Evolutionary conservation across 2,888 invertebrate genomes (phyloP).

Genomic region (Hesperia comma): DNA sequence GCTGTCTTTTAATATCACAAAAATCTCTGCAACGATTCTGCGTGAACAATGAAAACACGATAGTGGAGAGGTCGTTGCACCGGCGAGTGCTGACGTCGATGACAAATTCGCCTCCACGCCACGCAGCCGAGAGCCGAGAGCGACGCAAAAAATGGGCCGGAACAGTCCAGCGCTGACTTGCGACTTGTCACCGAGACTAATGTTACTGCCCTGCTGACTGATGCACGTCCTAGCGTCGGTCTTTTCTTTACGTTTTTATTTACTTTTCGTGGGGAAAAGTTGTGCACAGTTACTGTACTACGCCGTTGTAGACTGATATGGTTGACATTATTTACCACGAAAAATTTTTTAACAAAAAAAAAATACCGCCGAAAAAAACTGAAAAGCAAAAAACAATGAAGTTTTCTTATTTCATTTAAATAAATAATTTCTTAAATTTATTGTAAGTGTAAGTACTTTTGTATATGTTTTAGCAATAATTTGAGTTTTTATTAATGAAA

Average conservation of each 20-base stretch:
- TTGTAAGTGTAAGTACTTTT: too few relatives aligned
- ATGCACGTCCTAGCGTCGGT: slow-evolving; percentile 3
- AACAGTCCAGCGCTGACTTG: slow-evolving; percentile 4
- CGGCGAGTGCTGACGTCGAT: slow-evolving; percentile 8
- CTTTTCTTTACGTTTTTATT: slow-evolving; percentile 7
- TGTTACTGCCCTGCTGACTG: slow-evolving; percentile 2
- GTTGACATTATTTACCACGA: too few relatives aligned
- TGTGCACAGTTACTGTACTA: not conserved
- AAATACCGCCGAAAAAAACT: too few relatives aligned
- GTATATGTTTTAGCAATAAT: too few relatives aligned
- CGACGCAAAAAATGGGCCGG: slow-evolving; percentile 15
- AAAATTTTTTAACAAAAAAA: too few relatives aligned
- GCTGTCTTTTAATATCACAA: slow-evolving; percentile 2
- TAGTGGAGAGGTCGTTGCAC: slow-evolving; percentile 14
- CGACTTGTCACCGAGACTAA: slow-evolving; percentile 12
- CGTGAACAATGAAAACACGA: slow-evolving; percentile 8
- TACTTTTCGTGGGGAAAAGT: not conserved
- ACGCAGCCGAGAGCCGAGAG: too few relatives aligned
- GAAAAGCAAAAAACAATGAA: too few relatives aligned
- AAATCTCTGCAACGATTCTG: slow-evolving; percentile 5
- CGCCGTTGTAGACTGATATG: too few relatives aligned
- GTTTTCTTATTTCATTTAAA: too few relatives aligned
- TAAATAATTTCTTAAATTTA: too few relatives aligned
- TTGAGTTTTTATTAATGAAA: too few relatives aligned
- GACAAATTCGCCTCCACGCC: slow-evolving; percentile 16